A percentile compares a stretch with the other conserved stretches of the same genome.
Evolutionary conservation across 2,888 invertebrate species (phyloP).

Genomic region (Pristionchus exspectatus): DNA sequence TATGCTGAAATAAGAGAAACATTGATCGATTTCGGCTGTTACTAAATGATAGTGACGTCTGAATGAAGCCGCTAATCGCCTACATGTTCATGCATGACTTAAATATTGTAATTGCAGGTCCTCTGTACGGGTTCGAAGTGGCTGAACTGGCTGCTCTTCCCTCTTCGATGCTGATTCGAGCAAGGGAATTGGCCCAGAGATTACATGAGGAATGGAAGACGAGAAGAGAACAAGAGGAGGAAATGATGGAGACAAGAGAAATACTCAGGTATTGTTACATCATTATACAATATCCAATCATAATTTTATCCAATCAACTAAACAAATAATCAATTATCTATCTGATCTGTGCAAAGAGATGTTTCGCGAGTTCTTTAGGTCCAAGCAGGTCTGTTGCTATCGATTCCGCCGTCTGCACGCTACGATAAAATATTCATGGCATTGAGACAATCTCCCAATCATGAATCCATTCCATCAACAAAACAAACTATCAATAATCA

Average conservation of each 20-base stretch:
- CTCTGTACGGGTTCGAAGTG: constrained; percentile 55
- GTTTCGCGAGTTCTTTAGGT: too few relatives aligned
- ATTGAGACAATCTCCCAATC: too few relatives aligned
- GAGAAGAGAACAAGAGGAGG: background rate
- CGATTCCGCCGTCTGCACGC: too few relatives aligned
- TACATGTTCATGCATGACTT: background rate
- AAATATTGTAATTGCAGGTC: background rate
- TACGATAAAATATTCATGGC: too few relatives aligned
- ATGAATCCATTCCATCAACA: too few relatives aligned
- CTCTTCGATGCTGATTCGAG: constrained; percentile 60
- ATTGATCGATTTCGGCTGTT: background rate
- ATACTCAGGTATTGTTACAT: constrained; percentile 48
- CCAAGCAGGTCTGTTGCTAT: too few relatives aligned
- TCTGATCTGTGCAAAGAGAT: background rate
- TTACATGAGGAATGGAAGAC: constrained; percentile 54
- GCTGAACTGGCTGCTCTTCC: constrained; percentile 54
- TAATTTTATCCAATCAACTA: too few relatives aligned
- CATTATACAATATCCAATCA: too few relatives aligned
- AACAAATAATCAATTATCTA: too few relatives aligned
- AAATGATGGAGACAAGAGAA: constrained; percentile 24
- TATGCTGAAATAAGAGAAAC: background rate
- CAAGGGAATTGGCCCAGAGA: constrained; percentile 68
- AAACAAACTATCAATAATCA: too few relatives aligned
- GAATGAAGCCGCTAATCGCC: background rate
- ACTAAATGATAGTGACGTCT: background rate